phyloP scores from a whole-genome alignment of 2,113 vertebrate species.

The Accipiter virgatus region DNA sequence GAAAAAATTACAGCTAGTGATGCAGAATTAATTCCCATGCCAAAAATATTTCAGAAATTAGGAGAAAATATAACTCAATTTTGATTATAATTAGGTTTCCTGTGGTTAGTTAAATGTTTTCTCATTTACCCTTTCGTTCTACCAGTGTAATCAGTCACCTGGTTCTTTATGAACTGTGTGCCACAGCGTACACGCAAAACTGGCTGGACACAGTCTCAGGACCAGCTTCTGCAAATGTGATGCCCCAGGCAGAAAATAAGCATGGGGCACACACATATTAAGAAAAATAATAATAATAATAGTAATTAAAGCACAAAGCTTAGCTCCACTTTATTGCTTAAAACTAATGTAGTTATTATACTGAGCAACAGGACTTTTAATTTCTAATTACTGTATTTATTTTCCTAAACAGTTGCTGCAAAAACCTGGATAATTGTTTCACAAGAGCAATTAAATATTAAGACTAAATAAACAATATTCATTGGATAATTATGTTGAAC shows the following conservation, averaged over 20 bases:
- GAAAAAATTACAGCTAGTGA: constrained; percentile 33
- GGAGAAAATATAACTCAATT: constrained; percentile 10
- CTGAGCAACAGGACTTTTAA: constrained; percentile 33
- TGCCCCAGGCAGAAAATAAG: constrained; percentile 22
- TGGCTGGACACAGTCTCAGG: not conserved
- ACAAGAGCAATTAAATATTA: constrained; percentile 56
- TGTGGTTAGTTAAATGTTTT: constrained; percentile 62
- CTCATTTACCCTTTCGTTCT: constrained; percentile 27
- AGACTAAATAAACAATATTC: constrained; percentile 48
- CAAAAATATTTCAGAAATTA: constrained; percentile 39
- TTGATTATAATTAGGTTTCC: constrained; percentile 37
- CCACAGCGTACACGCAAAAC: not conserved
- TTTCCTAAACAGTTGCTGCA: constrained; percentile 55
- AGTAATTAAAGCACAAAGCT: constrained; percentile 58
- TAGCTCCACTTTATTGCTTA: constrained; percentile 41
- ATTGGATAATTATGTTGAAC: constrained; percentile 56
- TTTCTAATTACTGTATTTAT: constrained; percentile 61
- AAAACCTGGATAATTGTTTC: constrained; percentile 48
- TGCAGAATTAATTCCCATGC: constrained; percentile 24
- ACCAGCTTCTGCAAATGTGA: constrained; percentile 27
- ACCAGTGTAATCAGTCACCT: constrained; percentile 19
- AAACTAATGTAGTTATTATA: constrained; percentile 51
- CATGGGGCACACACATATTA: not conserved
- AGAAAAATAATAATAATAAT: not conserved
- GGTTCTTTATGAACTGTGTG: constrained; percentile 22